Percentiles rank a stretch among this genome's conserved stretches.
Conservation (phyloP, 2,113 vertebrate genomes). For the Cygnus buccinator region DNA sequence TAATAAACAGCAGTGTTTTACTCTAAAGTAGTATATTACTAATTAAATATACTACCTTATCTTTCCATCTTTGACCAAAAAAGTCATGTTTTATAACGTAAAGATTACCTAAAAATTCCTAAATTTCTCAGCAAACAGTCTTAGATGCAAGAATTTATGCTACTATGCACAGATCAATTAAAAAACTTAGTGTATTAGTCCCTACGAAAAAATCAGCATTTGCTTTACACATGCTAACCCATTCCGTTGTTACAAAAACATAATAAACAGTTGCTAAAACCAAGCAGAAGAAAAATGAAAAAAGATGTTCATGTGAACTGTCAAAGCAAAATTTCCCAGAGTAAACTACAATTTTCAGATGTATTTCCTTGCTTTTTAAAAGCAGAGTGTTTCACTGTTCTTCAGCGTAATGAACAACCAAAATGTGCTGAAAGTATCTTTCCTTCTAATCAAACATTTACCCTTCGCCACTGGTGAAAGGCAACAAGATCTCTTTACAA, state of each 20-base stretch:
- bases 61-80: neutral
- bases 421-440: constrained; percentile 19
- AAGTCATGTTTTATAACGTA: neutral
- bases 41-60: neutral
- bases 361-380: neutral
- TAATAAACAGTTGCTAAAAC: neutral
- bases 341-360: neutral
- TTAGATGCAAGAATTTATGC: neutral
- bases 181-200: neutral
- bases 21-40: neutral
- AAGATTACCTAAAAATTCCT: neutral
- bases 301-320: accelerated
- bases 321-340: neutral
- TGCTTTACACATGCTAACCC: neutral
- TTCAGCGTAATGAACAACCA: neutral
- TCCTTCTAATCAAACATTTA: constrained; percentile 82
- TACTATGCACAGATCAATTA: neutral
- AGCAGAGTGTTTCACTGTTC: neutral
- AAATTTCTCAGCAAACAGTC: neutral
- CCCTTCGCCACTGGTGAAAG: constrained; percentile 87
- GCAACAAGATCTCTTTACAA: constrained; percentile 89
- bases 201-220: neutral
- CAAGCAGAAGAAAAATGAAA: neutral
- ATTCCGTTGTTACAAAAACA: accelerated
- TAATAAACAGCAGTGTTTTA: neutral